Evolutionary conservation across 92 coral and sea anemone species (phyloP).

Genomic region (Meandrina meandrites): DNA sequence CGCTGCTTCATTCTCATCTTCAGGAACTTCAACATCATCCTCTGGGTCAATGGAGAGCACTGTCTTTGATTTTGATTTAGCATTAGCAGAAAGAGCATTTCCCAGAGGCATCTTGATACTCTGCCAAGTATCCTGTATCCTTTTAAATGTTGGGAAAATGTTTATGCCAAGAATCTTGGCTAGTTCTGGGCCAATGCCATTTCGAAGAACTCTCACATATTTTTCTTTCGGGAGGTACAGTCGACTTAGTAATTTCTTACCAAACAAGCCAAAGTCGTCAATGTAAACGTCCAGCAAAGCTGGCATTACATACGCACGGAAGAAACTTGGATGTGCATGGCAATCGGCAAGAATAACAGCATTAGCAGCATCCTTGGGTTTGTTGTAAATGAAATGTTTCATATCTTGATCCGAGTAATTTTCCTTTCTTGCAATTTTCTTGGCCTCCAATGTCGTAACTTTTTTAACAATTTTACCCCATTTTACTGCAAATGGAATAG

Average conservation of each 20-base stretch:
- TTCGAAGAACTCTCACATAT: slow-evolving; percentile 33
- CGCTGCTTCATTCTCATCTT: not conserved
- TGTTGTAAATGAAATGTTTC: slow-evolving; percentile 35
- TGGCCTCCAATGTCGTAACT: not conserved
- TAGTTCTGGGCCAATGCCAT: slow-evolving; percentile 32
- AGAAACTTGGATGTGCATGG: slow-evolving; percentile 39
- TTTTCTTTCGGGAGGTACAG: slow-evolving; percentile 6
- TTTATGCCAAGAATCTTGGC: slow-evolving; percentile 40
- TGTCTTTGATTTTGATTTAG: not conserved
- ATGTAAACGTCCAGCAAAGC: slow-evolving; percentile 29
- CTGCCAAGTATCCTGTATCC: slow-evolving; percentile 33
- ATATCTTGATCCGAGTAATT: slow-evolving; percentile 35
- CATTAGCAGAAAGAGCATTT: not conserved
- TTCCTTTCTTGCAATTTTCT: slow-evolving; percentile 26
- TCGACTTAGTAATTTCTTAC: slow-evolving; percentile 29
- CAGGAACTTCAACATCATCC: slow-evolving; percentile 25
- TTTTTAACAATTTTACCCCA: slow-evolving; percentile 30
- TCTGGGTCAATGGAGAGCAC: not conserved
- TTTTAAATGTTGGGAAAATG: slow-evolving; percentile 40
- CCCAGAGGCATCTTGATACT: not conserved
- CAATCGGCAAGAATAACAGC: slow-evolving; percentile 17
- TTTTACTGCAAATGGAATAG: slow-evolving; percentile 27
- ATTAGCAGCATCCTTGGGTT: slow-evolving; percentile 41
- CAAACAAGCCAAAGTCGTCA: slow-evolving; percentile 34
- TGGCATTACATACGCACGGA: slow-evolving; percentile 44